These are phyloP conservation scores for Ciconia nigra DNA, from an alignment of 2,797 vertebrate species.

Conservation along the genomic window DNA sequence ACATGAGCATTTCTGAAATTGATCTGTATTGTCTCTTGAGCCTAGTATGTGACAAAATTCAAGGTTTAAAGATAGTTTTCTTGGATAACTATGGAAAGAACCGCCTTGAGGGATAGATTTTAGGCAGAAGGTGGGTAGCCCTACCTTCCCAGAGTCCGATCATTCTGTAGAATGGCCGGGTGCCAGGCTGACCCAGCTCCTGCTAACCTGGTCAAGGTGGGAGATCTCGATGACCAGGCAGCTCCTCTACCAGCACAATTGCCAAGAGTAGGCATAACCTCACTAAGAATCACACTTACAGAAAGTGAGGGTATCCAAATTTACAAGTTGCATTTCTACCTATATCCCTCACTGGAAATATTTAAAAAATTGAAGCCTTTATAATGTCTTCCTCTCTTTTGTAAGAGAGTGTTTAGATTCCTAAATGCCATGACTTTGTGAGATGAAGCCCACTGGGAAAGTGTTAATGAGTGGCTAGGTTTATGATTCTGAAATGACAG, in stretches of 20 bases:
- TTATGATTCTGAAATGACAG: background rate
- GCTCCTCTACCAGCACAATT: background rate
- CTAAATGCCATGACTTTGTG: background rate
- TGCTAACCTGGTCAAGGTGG: background rate
- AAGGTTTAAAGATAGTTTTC: background rate
- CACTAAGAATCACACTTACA: background rate
- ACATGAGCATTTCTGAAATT: background rate
- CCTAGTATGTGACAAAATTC: background rate
- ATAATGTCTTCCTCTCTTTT: background rate
- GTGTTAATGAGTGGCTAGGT: background rate
- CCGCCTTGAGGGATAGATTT: background rate
- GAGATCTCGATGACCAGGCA: background rate
- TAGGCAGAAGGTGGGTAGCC: background rate
- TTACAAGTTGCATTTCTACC: background rate
- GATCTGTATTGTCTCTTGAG: background rate
- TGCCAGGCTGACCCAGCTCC: background rate
- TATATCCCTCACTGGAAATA: background rate
- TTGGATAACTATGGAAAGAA: background rate
- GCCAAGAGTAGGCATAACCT: background rate
- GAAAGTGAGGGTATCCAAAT: background rate
- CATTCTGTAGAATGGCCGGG: accelerated
- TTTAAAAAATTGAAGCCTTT: background rate
- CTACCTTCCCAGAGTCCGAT: background rate
- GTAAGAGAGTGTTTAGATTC: background rate
- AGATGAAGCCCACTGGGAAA: background rate